Evolutionary conservation across 1,140 invertebrate species (phyloP).

Genomic region (Kradibia gibbosae): DNA sequence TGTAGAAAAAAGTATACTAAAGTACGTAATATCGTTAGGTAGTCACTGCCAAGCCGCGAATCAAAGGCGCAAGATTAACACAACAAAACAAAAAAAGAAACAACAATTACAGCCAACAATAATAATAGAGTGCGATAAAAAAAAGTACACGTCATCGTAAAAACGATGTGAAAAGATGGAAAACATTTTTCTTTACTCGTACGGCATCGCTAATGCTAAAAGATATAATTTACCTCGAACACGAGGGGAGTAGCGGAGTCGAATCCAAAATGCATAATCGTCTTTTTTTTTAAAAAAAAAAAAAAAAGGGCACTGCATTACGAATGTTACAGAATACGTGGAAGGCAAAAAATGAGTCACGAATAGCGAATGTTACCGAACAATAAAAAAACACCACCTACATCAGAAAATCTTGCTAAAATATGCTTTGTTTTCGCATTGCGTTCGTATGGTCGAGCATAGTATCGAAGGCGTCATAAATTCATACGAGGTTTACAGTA

Average conservation of each 20-base stretch:
- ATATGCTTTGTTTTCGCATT: slow-evolving; percentile 36
- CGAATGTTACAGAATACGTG: background rate
- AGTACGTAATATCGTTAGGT: slow-evolving; percentile 63
- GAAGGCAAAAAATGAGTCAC: background rate
- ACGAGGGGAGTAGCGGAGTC: background rate
- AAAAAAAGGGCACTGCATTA: background rate
- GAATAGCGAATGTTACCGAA: slow-evolving; percentile 1
- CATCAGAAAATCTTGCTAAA: background rate
- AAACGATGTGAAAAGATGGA: slow-evolving; percentile 30
- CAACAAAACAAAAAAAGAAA: slow-evolving; percentile 22
- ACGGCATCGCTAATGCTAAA: background rate
- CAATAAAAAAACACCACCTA: background rate
- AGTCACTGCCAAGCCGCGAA: slow-evolving; percentile 68
- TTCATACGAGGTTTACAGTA: slow-evolving; percentile 32
- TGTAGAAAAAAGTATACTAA: slow-evolving; percentile 44
- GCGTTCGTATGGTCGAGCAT: slow-evolving; percentile 37
- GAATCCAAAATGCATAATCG: background rate
- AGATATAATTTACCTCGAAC: background rate
- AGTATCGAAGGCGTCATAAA: slow-evolving; percentile 20
- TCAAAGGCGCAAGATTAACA: slow-evolving; percentile 53
- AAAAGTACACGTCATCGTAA: slow-evolving; percentile 18
- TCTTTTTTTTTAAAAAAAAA: too few species aligned
- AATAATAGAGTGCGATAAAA: too few species aligned
- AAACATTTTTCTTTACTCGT: background rate
- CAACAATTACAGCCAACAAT: background rate